Evolutionary conservation across 2,888 invertebrate genomes (phyloP).

Genomic region (Lamellibrachia columna): DNA sequence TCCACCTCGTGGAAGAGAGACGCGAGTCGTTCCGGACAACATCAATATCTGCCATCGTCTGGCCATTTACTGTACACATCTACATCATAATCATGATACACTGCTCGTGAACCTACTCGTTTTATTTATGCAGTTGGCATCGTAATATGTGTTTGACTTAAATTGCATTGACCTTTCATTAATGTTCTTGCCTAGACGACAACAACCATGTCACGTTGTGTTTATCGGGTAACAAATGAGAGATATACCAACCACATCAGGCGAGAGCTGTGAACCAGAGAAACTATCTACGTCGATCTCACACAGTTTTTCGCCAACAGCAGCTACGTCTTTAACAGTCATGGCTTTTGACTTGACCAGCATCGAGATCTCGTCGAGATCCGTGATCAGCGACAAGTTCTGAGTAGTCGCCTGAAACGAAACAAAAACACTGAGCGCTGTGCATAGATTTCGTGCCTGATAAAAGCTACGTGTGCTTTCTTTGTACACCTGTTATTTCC

Average conservation of each 20-base stretch:
- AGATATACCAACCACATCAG: neutral
- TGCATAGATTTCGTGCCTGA: neutral
- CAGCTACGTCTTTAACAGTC: neutral
- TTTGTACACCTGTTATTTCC: too few species aligned
- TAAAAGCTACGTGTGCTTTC: too few species aligned
- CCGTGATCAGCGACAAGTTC: neutral
- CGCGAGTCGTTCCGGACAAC: too few species aligned
- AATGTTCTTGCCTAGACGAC: too few species aligned
- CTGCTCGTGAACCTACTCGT: neutral
- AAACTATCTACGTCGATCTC: neutral
- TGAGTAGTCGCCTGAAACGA: neutral
- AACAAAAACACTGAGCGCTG: neutral
- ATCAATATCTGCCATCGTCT: neutral
- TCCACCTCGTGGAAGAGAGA: neutral
- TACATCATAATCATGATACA: neutral
- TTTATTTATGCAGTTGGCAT: neutral
- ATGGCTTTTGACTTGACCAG: neutral
- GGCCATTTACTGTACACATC: too few species aligned
- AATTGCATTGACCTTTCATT: too few species aligned
- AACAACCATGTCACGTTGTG: neutral
- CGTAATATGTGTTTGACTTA: too few species aligned
- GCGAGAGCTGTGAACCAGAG: neutral
- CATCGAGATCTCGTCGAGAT: neutral
- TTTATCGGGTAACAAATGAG: neutral
- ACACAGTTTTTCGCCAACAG: neutral